A percentile compares a stretch with the other conserved stretches of the same genome.
Evolutionary conservation across 2,113 vertebrate species (phyloP).

Genomic region (Arizona elegans): DNA sequence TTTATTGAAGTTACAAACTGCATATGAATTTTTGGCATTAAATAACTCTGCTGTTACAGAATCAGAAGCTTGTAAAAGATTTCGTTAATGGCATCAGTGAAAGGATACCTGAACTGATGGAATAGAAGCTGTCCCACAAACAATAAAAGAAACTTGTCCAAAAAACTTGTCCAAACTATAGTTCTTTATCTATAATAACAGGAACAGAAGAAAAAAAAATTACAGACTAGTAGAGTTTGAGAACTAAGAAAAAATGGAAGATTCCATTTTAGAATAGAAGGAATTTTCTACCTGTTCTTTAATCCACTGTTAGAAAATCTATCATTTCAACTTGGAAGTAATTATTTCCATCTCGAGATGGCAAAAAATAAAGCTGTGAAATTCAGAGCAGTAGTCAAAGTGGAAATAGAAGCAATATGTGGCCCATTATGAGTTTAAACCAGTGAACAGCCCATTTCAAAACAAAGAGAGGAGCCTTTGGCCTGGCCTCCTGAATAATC

Average conservation of each 20-base stretch:
- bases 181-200: not conserved
- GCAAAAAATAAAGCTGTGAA: not conserved
- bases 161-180: not conserved
- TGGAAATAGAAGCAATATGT: not conserved
- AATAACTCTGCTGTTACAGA: not conserved
- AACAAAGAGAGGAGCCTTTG: accelerated
- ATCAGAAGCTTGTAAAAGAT: not conserved
- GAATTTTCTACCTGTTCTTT: not conserved
- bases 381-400: not conserved
- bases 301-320: not conserved
- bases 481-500: accelerated
- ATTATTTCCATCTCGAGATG: not conserved
- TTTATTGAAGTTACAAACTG: not conserved
- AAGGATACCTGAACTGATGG: not conserved
- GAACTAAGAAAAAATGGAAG: not conserved
- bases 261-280: not conserved
- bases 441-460: not conserved
- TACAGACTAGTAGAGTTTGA: not conserved
- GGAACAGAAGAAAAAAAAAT: not conserved
- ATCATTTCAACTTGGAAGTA: not conserved
- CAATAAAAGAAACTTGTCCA: not conserved
- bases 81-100: not conserved
- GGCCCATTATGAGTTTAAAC: not conserved
- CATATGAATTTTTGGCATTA: not conserved
- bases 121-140: not conserved